Conservation (phyloP, 2,797 vertebrate species). For the Philypnodon macrostomus region DNA sequence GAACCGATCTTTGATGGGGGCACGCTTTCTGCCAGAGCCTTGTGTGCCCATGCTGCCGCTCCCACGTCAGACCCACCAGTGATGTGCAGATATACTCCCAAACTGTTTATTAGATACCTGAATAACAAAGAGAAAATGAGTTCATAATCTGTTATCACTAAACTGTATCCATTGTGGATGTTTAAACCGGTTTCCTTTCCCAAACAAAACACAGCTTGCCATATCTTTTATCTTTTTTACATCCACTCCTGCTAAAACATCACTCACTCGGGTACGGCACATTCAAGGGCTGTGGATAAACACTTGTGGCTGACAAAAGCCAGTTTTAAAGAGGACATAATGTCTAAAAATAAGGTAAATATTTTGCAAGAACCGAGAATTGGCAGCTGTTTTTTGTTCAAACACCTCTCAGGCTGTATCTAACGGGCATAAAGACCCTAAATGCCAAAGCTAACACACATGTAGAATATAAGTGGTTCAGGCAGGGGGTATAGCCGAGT, state of each 20-base stretch:
- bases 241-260: slow-evolving; percentile 41
- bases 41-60: slow-evolving; percentile 89
- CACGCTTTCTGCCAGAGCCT: slow-evolving; percentile 93
- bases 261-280: slow-evolving; percentile 32
- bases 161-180: slow-evolving; percentile 9
- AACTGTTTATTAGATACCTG: slow-evolving; percentile 26
- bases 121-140: slow-evolving; percentile 3
- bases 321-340: slow-evolving; percentile 47
- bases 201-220: slow-evolving; percentile 20
- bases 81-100: slow-evolving; percentile 13
- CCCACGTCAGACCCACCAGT: slow-evolving; percentile 34
- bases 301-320: slow-evolving; percentile 45
- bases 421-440: background rate
- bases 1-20: slow-evolving; percentile 94
- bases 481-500: slow-evolving; percentile 27
- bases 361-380: background rate
- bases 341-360: slow-evolving; percentile 3
- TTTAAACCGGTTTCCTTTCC: slow-evolving; percentile 7
- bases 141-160: background rate
- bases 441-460: slow-evolving; percentile 16
- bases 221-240: too few species aligned
- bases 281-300: slow-evolving; percentile 46
- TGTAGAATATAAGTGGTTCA: slow-evolving; percentile 15
- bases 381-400: background rate
- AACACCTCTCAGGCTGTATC: background rate